A percentile compares a stretch with the other conserved stretches of the same genome.
Evolutionary conservation across 2,113 vertebrate genomes (phyloP).

Genomic region (Aegithalos caudatus): DNA sequence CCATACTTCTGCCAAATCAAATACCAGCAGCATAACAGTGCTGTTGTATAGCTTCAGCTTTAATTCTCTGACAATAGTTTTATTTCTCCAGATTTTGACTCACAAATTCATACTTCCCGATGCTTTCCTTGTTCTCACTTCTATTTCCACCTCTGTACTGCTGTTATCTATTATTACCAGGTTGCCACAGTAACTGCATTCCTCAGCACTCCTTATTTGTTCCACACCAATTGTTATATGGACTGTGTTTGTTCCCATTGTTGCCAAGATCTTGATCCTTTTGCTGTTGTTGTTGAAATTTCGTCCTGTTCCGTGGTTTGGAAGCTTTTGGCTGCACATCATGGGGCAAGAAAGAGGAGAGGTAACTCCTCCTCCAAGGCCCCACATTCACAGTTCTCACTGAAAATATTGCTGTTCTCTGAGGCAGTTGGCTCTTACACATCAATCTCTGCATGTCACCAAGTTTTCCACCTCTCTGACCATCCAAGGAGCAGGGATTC

Average conservation of each 20-base stretch:
- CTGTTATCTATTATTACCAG: slow-evolving; percentile 34
- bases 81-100: background rate
- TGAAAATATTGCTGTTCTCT: background rate
- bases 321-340: background rate
- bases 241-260: background rate
- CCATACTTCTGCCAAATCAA: background rate
- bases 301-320: accelerated
- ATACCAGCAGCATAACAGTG: background rate
- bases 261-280: background rate
- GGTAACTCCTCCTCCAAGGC: background rate
- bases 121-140: slow-evolving; percentile 1
- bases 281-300: background rate
- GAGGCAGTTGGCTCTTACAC: background rate
- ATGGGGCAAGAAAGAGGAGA: background rate
- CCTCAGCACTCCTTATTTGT: slow-evolving; percentile 33
- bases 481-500: background rate
- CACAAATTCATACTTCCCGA: background rate
- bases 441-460: background rate
- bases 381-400: background rate
- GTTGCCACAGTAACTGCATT: slow-evolving; percentile 57
- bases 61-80: background rate
- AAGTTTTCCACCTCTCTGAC: background rate
- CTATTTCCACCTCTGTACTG: slow-evolving; percentile 33
- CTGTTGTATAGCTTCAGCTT: background rate
- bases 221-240: slow-evolving; percentile 11